Percentiles rank a stretch among this genome's conserved stretches.
Conservation (phyloP, 2,113 vertebrate species). For the Podarcis muralis region DNA sequence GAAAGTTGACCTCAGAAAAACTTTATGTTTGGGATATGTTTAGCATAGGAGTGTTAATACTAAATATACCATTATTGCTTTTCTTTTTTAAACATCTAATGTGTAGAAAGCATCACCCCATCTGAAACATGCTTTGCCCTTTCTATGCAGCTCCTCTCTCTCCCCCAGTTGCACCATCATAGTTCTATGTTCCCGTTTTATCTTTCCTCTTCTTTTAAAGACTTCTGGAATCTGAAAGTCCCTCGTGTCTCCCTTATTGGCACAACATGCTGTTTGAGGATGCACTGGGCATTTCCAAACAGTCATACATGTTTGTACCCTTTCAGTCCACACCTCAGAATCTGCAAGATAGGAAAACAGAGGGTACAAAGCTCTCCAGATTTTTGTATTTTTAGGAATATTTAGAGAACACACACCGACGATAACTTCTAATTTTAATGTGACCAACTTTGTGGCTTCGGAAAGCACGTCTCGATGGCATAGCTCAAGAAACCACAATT, state of each 20-base stretch:
- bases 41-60: too few species aligned
- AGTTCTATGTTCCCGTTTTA: background rate
- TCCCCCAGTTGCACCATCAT: too few species aligned
- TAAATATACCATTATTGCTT: too few species aligned
- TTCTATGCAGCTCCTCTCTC: too few species aligned
- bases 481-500: constrained; percentile 56
- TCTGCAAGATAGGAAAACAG: constrained; percentile 41
- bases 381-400: constrained; percentile 63
- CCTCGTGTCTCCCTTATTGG: constrained; percentile 18
- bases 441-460: constrained; percentile 63
- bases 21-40: too few species aligned
- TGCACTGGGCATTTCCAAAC: constrained; percentile 37
- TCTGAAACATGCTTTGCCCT: too few species aligned
- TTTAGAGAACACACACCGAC: constrained; percentile 61
- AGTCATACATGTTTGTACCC: constrained; percentile 14
- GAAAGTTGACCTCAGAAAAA: too few species aligned
- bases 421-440: constrained; percentile 58
- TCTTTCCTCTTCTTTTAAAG: background rate
- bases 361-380: constrained; percentile 37
- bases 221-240: constrained; percentile 24
- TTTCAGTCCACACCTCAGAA: constrained; percentile 35
- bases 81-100: too few species aligned
- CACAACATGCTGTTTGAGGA: constrained; percentile 23
- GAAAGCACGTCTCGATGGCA: constrained; percentile 49
- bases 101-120: too few species aligned